Base-by-base conservation (phyloP, 2,888 invertebrate genomes). In the Parthenolecanium corni region DNA sequence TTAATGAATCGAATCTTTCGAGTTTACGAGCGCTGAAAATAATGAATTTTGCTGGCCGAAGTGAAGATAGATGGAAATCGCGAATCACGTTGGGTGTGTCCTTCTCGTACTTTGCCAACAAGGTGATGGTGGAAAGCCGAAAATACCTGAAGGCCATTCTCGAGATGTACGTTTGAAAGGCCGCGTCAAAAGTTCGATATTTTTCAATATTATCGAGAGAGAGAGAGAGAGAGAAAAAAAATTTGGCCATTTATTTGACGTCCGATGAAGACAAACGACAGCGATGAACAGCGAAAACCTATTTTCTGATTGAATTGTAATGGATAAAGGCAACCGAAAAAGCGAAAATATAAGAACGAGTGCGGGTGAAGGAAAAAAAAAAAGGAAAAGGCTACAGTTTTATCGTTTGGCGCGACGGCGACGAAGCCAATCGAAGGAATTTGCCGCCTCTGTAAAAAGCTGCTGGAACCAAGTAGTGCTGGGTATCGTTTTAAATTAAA, bases 401-500 rank as follows among this genome's bases (percentile, higher is more conserved):
- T 51, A 49, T 38, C 61, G 61, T 61, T 51, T 21, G 20, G 31
- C 31, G 9, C 31, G 31, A 31, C 31, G n/a, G n/a, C n/a, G 31
- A 31, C 31, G 31, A 31, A 58, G 36, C 38, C 49, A 51, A 51
- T 51, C 49, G 51, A 51, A 51, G 61, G 51, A 61, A 24, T 61
- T 49, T 61, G 38, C 51, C 38, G 16, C 46, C 25, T 42, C 36
- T 9, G n/a, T 49, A 49, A 38, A 61, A 61, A 51, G 21, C 61
- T 36, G 4, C 9, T 31, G 31, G 31, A 25, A 25, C 52, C 52
- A 31, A 52, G 52, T n/a, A 52, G 56, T 23, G 40, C n/a, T n/a
- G n/a, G n/a, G 49, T 61, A 61, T 61, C 49, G 61, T 61, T 61
- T 51, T 51, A 61, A 61, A 61, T 61, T 49, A 61, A 61, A 61